Evolutionary conservation across 1,140 invertebrate species (phyloP).

Genomic region (Achroia grisella): DNA sequence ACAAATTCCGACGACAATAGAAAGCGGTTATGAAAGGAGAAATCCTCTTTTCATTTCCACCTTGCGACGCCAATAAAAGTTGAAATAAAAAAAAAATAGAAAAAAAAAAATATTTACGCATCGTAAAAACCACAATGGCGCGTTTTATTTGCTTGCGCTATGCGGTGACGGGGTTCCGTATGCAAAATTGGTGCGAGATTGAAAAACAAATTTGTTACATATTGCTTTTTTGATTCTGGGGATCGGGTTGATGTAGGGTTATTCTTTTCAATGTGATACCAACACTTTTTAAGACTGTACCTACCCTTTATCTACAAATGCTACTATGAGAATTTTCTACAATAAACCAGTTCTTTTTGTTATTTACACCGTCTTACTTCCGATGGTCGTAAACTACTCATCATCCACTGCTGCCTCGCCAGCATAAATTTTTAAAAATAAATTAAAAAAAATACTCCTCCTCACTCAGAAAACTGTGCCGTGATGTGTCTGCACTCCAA

Average conservation of each 20-base stretch:
- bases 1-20: constrained; percentile 34
- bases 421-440: too few species aligned
- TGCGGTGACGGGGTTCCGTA: constrained; percentile 36
- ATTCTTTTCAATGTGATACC: constrained; percentile 8
- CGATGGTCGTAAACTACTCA: too few species aligned
- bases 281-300: too few species aligned
- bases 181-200: constrained; percentile 71
- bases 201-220: constrained; percentile 72
- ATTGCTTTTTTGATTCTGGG: constrained; percentile 64
- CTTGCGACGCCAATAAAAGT: constrained; percentile 43
- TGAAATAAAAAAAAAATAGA: constrained; percentile 30
- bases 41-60: constrained; percentile 50
- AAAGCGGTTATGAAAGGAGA: constrained; percentile 19
- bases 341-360: too few species aligned
- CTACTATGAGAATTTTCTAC: too few species aligned
- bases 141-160: constrained; percentile 46
- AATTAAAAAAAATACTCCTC: too few species aligned
- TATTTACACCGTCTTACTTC: too few species aligned
- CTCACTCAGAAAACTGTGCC: too few species aligned
- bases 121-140: constrained; percentile 63
- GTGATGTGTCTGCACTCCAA: too few species aligned
- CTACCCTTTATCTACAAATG: too few species aligned
- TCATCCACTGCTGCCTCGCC: too few species aligned
- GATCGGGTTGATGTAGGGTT: constrained; percentile 16
- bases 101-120: constrained; percentile 47